phyloP scores from a whole-genome alignment of 2,888 invertebrate species.

The Epirrhoe alternata region DNA sequence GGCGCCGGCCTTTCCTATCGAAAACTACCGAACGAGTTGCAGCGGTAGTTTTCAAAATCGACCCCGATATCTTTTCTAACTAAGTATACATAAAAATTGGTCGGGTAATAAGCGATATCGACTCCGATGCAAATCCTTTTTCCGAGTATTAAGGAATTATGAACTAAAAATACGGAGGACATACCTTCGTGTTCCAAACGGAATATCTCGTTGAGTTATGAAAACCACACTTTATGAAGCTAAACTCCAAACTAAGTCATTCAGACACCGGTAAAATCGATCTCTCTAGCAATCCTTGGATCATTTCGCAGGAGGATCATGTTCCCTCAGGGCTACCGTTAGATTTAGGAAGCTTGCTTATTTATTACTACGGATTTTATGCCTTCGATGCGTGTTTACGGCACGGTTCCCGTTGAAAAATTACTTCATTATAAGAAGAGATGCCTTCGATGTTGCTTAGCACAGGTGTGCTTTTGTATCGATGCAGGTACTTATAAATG shows the following conservation, averaged over 20 bases:
- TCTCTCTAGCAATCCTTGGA: constrained; percentile 10
- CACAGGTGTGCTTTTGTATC: background rate
- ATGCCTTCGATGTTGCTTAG: background rate
- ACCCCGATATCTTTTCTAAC: no score
- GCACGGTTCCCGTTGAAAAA: constrained; percentile 31
- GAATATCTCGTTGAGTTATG: no score
- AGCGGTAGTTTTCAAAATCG: no score
- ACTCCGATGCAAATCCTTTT: no score
- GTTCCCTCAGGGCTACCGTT: constrained; percentile 8
- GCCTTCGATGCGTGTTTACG: constrained; percentile 29
- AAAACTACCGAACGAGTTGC: no score
- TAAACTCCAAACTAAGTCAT: background rate
- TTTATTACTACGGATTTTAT: constrained; percentile 31
- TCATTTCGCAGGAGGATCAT: background rate
- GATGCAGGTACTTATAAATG: no score
- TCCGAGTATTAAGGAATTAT: no score
- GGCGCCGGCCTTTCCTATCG: no score
- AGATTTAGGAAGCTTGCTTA: constrained; percentile 27
- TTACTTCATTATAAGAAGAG: constrained; percentile 8
- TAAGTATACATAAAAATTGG: no score
- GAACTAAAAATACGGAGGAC: no score
- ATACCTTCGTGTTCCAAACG: no score
- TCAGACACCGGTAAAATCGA: constrained; percentile 4
- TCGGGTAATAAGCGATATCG: no score
- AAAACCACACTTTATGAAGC: background rate